Conservation (phyloP, 1,140 invertebrate species). For the Cotesia vestalis region DNA sequence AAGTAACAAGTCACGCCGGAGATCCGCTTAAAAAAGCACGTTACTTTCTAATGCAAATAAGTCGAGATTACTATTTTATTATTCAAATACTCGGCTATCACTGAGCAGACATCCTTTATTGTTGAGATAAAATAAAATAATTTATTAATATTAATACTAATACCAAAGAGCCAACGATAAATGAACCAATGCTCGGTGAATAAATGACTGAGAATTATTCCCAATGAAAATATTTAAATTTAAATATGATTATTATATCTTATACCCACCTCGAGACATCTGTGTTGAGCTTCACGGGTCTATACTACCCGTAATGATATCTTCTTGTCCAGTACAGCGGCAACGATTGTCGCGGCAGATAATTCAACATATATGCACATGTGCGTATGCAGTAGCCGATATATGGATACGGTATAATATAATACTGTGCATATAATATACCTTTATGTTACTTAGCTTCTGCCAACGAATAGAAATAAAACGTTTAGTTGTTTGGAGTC, state of each 20-base stretch:
- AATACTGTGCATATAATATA: conserved; percentile 8
- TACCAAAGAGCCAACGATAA: not conserved
- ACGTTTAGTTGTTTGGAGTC: too few species aligned
- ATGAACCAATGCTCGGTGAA: not conserved
- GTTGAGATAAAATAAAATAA: not conserved
- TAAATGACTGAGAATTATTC: too few species aligned
- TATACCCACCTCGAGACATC: not conserved
- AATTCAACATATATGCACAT: conserved; percentile 35
- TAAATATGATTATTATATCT: not conserved
- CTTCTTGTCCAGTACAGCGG: conserved; percentile 23
- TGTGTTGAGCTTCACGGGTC: conserved; percentile 1
- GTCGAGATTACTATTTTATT: not conserved
- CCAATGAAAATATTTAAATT: conserved; percentile 4
- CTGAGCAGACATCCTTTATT: conserved; percentile 1
- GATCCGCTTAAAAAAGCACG: conserved; percentile 30
- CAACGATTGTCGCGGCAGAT: conserved; percentile 36
- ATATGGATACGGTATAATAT: conserved; percentile 4
- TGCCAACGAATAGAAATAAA: too few species aligned
- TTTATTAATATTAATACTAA: conserved; percentile 1
- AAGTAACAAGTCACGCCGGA: conserved; percentile 15
- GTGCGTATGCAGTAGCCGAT: not conserved
- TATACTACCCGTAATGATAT: conserved; percentile 27
- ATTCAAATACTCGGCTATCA: not conserved
- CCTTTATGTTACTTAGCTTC: too few species aligned
- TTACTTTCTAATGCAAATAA: conserved; percentile 33